phyloP scores from a whole-genome alignment of 2,113 vertebrate genomes.

The Phoenicopterus ruber region DNA sequence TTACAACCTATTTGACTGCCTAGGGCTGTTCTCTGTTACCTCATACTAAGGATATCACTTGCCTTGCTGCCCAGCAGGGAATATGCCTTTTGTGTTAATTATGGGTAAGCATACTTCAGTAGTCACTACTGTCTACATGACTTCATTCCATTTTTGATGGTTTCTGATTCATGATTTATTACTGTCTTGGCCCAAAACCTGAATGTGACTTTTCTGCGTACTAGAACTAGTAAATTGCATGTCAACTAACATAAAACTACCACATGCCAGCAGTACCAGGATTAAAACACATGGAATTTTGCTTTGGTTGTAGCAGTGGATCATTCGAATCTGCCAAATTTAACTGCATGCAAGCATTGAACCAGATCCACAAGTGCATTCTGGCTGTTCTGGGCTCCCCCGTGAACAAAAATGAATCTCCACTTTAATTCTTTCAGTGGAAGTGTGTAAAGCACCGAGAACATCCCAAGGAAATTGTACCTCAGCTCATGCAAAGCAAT shows the following conservation, averaged over 20 bases:
- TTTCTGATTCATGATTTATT: not conserved
- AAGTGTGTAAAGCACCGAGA: not conserved
- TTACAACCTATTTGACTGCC: not conserved
- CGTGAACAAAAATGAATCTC: not conserved
- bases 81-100: too few species aligned
- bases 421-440: not conserved
- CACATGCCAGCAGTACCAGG: too few species aligned
- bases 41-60: not conserved
- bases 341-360: not conserved
- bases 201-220: not conserved
- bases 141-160: not conserved
- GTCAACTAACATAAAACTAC: not conserved
- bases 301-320: not conserved
- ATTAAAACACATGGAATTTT: not conserved
- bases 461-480: too few species aligned
- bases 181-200: not conserved
- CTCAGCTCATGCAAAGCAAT: not conserved
- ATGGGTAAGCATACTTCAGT: rapidly evolving
- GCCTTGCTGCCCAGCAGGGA: not conserved
- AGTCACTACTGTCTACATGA: too few species aligned
- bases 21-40: not conserved
- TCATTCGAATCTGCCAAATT: not conserved
- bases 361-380: not conserved
- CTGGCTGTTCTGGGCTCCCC: not conserved
- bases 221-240: not conserved